Percentiles rank a stretch among this genome's conserved stretches.
These are phyloP conservation scores for Euspilapteryx auroguttella DNA, from an alignment of 2,888 invertebrate species.

Conservation along the genomic window DNA sequence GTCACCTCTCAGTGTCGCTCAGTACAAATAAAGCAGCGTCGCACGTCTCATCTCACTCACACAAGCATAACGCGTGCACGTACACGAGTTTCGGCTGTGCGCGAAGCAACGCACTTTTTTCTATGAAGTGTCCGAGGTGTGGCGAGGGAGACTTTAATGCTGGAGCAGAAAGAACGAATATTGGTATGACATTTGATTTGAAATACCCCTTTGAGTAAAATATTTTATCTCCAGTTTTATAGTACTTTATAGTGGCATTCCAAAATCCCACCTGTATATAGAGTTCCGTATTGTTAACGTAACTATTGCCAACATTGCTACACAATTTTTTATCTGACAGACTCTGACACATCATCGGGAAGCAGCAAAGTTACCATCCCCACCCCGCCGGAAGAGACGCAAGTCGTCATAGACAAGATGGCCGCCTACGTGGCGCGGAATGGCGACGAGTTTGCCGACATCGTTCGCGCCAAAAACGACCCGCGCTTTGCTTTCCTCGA, in stretches of 20 bases:
- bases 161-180: neutral
- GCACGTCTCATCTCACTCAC: no score
- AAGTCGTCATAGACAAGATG: conserved; percentile 93
- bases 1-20: no score
- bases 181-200: neutral
- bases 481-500: conserved; percentile 86
- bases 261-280: no score
- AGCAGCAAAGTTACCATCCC: conserved; percentile 37
- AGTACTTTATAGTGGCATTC: neutral
- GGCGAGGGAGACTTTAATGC: no score
- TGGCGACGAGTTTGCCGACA: conserved; percentile 90
- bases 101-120: no score
- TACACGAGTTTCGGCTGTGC: no score
- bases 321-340: no score
- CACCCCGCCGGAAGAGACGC: conserved; percentile 79
- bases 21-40: no score
- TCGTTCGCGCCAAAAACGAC: conserved; percentile 81
- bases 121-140: no score
- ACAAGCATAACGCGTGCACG: neutral
- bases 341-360: conserved; percentile 30
- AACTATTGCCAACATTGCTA: no score
- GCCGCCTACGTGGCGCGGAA: conserved; percentile 95
- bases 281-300: no score
- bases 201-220: neutral
- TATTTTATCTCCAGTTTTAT: neutral